These are phyloP conservation scores for Lasius fuliginosus DNA, from an alignment of 2,888 invertebrate genomes.

Conservation along the genomic window DNA sequence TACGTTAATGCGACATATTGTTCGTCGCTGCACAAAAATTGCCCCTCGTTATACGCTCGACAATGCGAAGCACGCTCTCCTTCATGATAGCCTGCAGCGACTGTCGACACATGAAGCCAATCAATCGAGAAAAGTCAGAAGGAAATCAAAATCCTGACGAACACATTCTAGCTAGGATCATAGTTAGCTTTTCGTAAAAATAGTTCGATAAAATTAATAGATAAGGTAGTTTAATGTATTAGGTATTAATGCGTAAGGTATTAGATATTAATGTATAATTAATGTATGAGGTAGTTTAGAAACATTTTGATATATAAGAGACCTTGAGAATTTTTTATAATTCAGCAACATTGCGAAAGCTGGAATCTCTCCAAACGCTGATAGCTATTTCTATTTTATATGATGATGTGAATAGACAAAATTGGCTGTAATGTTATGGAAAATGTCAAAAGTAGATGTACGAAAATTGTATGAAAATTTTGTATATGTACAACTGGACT, in stretches of 20 bases:
- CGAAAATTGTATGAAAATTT: background rate
- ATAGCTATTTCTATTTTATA: background rate
- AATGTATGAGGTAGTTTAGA: background rate
- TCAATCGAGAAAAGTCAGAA: constrained; percentile 30
- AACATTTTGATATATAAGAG: background rate
- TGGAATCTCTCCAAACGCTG: background rate
- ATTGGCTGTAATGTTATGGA: background rate
- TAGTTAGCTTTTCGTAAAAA: background rate
- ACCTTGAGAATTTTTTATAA: background rate
- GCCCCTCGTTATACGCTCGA: constrained; percentile 83
- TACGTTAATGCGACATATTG: constrained; percentile 86
- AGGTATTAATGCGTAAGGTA: too few species aligned
- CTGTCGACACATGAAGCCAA: constrained; percentile 4
- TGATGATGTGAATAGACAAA: background rate
- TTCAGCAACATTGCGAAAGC: background rate
- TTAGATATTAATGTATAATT: too few species aligned
- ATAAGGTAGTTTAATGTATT: too few species aligned
- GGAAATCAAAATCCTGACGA: background rate
- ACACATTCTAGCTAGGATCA: background rate
- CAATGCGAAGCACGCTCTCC: constrained; percentile 74
- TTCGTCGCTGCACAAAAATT: constrained; percentile 84
- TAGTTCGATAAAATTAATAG: background rate
- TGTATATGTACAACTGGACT: background rate
- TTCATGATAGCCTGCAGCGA: constrained; percentile 7
- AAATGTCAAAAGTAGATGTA: background rate